Percentiles rank a stretch among this genome's conserved stretches.
Conservation (phyloP, 2,888 invertebrate genomes). For the Cyclophora punctaria region DNA sequence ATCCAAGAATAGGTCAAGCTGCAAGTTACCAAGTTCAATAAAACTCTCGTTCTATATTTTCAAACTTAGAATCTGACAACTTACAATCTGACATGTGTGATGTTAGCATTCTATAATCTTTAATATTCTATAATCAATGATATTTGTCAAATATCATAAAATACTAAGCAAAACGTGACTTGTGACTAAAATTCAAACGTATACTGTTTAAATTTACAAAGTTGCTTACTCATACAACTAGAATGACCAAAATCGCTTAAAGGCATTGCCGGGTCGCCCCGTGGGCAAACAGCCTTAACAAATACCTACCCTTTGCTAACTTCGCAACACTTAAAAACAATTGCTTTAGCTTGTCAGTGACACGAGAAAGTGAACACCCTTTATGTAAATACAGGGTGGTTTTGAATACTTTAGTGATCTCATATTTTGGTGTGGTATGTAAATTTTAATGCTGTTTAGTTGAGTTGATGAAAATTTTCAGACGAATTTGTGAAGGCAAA, state of each 20-base stretch:
- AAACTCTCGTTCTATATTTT: too few relatives aligned
- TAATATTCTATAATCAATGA: too few relatives aligned
- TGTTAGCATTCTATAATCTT: too few relatives aligned
- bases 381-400: constrained; percentile 13
- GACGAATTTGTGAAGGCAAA: too few relatives aligned
- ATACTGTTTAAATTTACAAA: too few relatives aligned
- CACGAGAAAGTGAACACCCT: constrained; percentile 10
- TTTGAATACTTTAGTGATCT: constrained; percentile 3
- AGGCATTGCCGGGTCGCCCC: background rate
- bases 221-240: background rate
- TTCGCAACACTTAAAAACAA: constrained; percentile 5
- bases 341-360: constrained; percentile 4
- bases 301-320: constrained; percentile 5
- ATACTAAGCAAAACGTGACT: too few relatives aligned
- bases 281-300: constrained; percentile 3
- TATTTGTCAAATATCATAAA: too few relatives aligned
- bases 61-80: too few relatives aligned
- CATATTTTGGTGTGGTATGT: constrained; percentile 8
- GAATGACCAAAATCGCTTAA: background rate
- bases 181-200: too few relatives aligned
- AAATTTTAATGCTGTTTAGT: constrained; percentile 3
- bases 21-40: too few relatives aligned
- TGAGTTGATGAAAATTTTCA: background rate
- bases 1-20: too few relatives aligned
- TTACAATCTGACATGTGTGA: too few relatives aligned